Evolutionary conservation across 2,113 vertebrate genomes (phyloP).

Genomic region (Hemichromis elongatus): DNA sequence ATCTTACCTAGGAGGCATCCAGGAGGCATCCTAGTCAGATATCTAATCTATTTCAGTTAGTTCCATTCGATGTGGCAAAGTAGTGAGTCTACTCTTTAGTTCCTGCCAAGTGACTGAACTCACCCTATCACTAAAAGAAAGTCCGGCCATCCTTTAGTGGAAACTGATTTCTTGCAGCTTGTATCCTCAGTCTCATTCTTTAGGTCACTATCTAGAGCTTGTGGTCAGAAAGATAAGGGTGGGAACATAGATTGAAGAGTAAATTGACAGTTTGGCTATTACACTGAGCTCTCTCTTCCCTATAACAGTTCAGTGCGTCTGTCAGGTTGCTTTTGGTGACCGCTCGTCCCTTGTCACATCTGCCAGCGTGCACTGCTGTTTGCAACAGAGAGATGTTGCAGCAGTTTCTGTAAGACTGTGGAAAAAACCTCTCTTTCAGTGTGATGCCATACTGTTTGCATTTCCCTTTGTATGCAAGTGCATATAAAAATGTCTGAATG

Average conservation of each 20-base stretch:
- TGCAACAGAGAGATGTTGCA: not conserved
- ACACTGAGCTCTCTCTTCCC: not conserved
- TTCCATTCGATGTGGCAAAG: not conserved
- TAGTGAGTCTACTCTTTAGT: not conserved
- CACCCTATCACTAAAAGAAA: not conserved
- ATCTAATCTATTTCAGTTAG: not conserved
- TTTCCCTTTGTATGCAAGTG: not conserved
- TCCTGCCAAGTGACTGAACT: not conserved
- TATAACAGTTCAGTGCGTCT: not conserved
- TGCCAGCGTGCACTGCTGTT: not conserved
- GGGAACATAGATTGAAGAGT: not conserved
- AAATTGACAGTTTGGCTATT: not conserved
- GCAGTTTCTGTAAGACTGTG: not conserved
- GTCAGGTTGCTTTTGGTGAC: not conserved
- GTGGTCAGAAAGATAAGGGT: not conserved
- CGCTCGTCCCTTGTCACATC: not conserved
- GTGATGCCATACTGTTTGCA: not conserved
- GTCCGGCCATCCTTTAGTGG: not conserved
- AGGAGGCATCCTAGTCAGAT: not conserved
- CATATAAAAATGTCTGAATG: not conserved
- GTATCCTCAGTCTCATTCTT: not conserved
- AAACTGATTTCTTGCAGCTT: not conserved
- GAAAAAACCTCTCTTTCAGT: not conserved
- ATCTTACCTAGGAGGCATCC: not conserved
- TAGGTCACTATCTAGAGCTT: not conserved